phyloP scores from a whole-genome alignment of 2,797 vertebrate species.

The Huso huso region DNA sequence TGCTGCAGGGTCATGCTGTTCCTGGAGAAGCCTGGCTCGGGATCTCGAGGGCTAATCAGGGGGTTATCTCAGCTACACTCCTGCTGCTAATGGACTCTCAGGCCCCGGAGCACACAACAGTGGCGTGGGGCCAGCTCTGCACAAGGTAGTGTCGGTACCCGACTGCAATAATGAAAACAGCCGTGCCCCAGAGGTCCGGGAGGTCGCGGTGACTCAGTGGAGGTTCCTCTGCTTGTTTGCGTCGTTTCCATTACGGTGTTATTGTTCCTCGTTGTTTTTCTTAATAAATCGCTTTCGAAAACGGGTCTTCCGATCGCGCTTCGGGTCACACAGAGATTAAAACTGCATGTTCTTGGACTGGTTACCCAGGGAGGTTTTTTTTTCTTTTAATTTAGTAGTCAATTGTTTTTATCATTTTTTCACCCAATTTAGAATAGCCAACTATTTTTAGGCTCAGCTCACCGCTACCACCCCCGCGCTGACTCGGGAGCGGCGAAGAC shows the following conservation, averaged over 20 bases:
- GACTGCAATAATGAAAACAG: neutral
- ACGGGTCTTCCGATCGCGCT: no score
- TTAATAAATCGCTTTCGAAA: no score
- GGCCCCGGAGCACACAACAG: neutral
- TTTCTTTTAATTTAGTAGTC: no score
- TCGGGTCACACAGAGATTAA: no score
- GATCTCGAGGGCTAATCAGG: neutral
- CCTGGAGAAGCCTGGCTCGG: neutral
- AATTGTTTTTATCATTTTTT: no score
- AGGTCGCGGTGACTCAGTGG: neutral
- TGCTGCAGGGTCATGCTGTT: neutral
- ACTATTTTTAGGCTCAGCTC: no score
- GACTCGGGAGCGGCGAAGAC: no score
- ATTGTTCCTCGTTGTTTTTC: neutral
- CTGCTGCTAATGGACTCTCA: neutral
- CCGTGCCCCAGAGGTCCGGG: neutral
- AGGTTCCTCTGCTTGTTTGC: neutral
- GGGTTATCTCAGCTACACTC: neutral
- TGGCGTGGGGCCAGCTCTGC: neutral
- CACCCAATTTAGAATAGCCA: no score
- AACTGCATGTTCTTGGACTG: no score
- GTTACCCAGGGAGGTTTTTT: no score
- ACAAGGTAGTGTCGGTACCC: neutral
- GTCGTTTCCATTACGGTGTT: neutral
- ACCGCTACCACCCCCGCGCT: no score